Percentiles rank a stretch among this genome's conserved stretches.
Conservation (phyloP, 2,888 invertebrate species). For the Yponomeuta cagnagella region DNA sequence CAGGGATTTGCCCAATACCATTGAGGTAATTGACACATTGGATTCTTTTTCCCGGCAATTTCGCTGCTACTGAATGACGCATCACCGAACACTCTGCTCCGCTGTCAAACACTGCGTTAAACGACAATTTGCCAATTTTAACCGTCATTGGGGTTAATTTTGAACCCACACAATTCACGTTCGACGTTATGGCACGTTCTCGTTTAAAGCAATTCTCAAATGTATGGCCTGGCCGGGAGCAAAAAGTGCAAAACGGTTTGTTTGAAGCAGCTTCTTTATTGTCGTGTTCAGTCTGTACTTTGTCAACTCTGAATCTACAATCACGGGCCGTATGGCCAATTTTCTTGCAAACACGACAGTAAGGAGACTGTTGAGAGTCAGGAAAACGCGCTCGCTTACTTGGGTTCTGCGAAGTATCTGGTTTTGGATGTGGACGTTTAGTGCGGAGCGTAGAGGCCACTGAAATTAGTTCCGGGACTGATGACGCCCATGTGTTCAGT, state of each 20-base stretch:
- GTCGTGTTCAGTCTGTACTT: conserved; percentile 10
- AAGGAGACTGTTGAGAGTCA: neutral
- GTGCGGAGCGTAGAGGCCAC: neutral
- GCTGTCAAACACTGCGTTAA: conserved; percentile 29
- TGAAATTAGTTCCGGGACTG: conserved; percentile 27
- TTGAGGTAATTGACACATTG: conserved; percentile 22
- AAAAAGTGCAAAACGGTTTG: conserved; percentile 24
- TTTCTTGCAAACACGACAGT: too few relatives aligned
- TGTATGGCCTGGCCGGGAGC: conserved; percentile 26
- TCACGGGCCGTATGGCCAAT: too few relatives aligned
- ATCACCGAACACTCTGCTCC: conserved; percentile 32
- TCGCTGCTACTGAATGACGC: conserved; percentile 25
- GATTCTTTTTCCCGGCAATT: conserved; percentile 25
- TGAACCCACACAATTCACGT: conserved; percentile 24
- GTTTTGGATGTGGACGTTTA: conserved; percentile 19
- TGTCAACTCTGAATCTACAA: neutral
- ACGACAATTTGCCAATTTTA: conserved; percentile 16
- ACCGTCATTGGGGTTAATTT: conserved; percentile 17
- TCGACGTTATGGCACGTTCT: conserved; percentile 23
- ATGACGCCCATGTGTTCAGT: conserved; percentile 25
- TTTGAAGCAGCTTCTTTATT: conserved; percentile 16
- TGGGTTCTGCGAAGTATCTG: too few relatives aligned
- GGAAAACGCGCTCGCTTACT: conserved; percentile 22
- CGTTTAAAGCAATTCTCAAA: conserved; percentile 28
- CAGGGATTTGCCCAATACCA: conserved; percentile 25